Conservation (phyloP, 2,797 vertebrate species). For the Hybognathus amarus region DNA sequence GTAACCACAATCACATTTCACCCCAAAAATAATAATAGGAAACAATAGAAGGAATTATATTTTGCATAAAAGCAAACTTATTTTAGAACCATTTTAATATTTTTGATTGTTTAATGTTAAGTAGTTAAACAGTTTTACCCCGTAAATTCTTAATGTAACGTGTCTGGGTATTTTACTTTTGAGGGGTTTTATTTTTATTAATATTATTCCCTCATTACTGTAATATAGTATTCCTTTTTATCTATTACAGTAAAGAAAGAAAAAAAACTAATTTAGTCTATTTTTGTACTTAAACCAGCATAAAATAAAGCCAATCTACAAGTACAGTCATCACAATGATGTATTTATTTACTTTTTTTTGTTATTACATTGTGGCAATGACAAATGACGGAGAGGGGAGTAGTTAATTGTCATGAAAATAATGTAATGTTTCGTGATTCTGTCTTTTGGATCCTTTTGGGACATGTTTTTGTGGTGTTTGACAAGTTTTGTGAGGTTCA, state of each 20-base stretch:
- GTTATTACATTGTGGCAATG: not conserved
- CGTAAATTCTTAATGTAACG: not conserved
- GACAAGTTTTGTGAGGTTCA: not conserved
- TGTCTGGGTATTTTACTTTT: not conserved
- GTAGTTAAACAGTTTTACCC: not conserved
- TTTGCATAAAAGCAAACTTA: not conserved
- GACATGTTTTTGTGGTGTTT: not conserved
- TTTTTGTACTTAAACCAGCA: not conserved
- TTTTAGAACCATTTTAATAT: not conserved
- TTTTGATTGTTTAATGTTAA: not conserved
- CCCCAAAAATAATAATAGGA: not conserved
- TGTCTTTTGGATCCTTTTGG: not conserved
- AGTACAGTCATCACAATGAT: not conserved
- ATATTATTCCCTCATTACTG: not conserved
- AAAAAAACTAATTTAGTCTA: too few species aligned
- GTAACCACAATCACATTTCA: not conserved
- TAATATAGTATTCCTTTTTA: not conserved
- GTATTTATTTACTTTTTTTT: not conserved
- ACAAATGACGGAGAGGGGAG: not conserved
- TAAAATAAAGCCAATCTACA: not conserved
- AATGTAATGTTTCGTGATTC: not conserved
- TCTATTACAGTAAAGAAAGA: not conserved
- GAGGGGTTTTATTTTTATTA: not conserved
- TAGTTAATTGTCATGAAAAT: not conserved
- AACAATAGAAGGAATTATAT: not conserved